Evolutionary conservation across 2,797 vertebrate species (phyloP).

Genomic region (Coregonus ussuriensis): DNA sequence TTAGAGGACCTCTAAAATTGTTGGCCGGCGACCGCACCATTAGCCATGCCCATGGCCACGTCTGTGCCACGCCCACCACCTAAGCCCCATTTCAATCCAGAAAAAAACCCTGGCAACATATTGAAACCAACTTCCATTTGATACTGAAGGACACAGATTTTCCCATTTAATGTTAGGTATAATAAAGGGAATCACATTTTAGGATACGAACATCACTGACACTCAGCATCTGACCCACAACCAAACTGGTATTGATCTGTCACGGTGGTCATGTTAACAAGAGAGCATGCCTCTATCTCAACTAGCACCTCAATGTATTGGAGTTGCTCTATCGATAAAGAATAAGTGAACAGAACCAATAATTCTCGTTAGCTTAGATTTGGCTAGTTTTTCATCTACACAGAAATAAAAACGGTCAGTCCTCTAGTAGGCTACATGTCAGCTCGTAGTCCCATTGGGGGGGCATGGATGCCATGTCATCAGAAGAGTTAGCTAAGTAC

Average conservation of each 20-base stretch:
- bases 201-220: constrained; percentile 58
- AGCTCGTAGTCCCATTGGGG: constrained; percentile 64
- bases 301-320: not conserved
- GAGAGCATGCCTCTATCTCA: constrained; percentile 46
- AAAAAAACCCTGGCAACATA: no score
- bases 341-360: constrained; percentile 58
- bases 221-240: constrained; percentile 57
- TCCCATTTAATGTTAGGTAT: constrained; percentile 1
- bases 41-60: no score
- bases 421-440: constrained; percentile 56
- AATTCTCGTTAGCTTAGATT: constrained; percentile 14
- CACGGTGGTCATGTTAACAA: constrained; percentile 62
- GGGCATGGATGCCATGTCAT: constrained; percentile 53
- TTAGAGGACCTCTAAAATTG: no score
- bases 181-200: constrained; percentile 48
- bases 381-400: no score
- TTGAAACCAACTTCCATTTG: no score
- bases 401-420: constrained; percentile 50
- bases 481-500: constrained; percentile 64
- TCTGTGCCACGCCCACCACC: no score
- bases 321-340: constrained; percentile 40
- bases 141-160: no score
- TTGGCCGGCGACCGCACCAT: no score
- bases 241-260: not conserved
- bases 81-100: no score